phyloP scores from a whole-genome alignment of 2,888 invertebrate species.

The Mesorhabditis belari region DNA sequence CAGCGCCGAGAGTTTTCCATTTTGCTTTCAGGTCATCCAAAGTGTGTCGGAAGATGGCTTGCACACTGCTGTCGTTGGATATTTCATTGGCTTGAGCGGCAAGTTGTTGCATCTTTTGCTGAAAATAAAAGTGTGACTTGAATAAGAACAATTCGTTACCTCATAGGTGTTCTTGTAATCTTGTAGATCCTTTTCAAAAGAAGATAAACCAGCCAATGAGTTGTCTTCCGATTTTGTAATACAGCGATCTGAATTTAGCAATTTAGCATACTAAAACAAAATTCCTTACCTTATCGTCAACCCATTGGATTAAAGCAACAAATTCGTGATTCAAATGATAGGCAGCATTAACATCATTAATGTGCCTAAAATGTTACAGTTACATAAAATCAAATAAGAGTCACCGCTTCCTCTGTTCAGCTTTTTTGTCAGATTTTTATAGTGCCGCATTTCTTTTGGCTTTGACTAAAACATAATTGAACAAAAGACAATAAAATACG shows the following conservation, averaged over 20 bases:
- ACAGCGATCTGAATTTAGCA: neutral
- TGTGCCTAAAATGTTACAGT: neutral
- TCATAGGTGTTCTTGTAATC: no score
- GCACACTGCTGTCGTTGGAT: neutral
- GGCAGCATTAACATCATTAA: neutral
- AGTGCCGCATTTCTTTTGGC: no score
- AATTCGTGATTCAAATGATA: neutral
- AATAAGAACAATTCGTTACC: no score
- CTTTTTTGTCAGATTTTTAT: neutral
- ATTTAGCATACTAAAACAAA: neutral
- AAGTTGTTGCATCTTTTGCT: no score
- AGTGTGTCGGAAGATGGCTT: neutral
- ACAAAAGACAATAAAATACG: no score
- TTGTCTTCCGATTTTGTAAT: no score
- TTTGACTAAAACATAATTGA: no score
- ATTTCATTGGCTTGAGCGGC: neutral
- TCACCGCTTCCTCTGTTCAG: neutral
- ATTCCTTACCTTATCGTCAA: neutral
- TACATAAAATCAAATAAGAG: neutral
- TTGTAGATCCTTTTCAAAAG: no score
- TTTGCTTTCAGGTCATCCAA: neutral
- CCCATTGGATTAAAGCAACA: neutral
- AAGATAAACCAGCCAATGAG: no score
- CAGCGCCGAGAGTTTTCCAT: neutral
- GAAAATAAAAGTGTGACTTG: no score